These are phyloP conservation scores for Bombyx mori DNA, from an alignment of 1,140 invertebrate genomes.

Conservation along the genomic window ASM3026992v2 NC_085119.1:5321001-5321500, in stretches of 20 bases:
- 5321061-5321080: no score
- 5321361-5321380: constrained; percentile 40
- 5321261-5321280: constrained; percentile 33
- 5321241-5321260: constrained; percentile 15
- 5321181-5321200: constrained; percentile 17
- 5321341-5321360: constrained; percentile 37
- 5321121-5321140: no score
- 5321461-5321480: no score
- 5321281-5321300: constrained; percentile 33
- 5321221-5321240: constrained; percentile 27
- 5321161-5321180: constrained; percentile 13
- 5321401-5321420: constrained; percentile 20
- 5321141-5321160: constrained; percentile 8
- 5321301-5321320: constrained; percentile 35
- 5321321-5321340: constrained; percentile 60
- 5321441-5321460: no score
- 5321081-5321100: no score
- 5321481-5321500: no score
- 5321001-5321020: no score
- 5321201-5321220: constrained; percentile 23
- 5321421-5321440: constrained; percentile 6
- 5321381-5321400: constrained; percentile 47
- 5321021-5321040: no score
- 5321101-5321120: no score
- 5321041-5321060: no score